These are phyloP conservation scores for Penaeus vannamei DNA, from an alignment of 1,140 invertebrate genomes.

Conservation along the genomic window DNA sequence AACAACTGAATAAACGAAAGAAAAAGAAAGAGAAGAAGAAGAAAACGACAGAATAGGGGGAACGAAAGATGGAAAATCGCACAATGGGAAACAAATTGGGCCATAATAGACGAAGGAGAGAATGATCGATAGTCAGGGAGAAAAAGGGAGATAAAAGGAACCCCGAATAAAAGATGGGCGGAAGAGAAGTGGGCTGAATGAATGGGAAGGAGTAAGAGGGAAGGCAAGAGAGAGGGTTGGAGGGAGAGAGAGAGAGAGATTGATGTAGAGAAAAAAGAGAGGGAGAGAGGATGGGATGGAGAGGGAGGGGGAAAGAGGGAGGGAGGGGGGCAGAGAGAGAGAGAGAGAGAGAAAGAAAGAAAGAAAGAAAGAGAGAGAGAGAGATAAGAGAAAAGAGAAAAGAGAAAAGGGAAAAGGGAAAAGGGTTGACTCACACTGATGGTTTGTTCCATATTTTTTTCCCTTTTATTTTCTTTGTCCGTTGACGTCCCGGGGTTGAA, in stretches of 20 bases:
- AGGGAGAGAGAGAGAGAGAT: neutral
- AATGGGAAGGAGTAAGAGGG: neutral
- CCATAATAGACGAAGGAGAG: neutral
- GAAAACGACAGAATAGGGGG: too few species aligned
- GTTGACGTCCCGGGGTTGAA: too few species aligned
- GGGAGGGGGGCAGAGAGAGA: neutral
- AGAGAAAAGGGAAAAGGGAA: neutral
- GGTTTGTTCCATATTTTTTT: neutral
- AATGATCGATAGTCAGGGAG: neutral
- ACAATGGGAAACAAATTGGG: too few species aligned
- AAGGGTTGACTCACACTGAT: neutral
- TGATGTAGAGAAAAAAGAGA: too few species aligned
- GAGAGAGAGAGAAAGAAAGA: neutral
- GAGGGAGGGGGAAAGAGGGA: too few species aligned
- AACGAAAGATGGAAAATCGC: too few species aligned
- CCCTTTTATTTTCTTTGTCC: too few species aligned
- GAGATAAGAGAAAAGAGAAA: constrained; percentile 8
- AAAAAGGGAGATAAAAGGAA: neutral
- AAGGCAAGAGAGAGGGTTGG: neutral
- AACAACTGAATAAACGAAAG: too few species aligned
- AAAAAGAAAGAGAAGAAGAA: too few species aligned
- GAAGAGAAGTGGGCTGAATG: neutral
- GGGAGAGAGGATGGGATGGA: too few species aligned
- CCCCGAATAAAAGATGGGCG: neutral
- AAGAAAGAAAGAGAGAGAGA: neutral